These are phyloP conservation scores for Rotaria sp. DNA, from an alignment of 2,888 invertebrate species.

Conservation along the genomic window DNA sequence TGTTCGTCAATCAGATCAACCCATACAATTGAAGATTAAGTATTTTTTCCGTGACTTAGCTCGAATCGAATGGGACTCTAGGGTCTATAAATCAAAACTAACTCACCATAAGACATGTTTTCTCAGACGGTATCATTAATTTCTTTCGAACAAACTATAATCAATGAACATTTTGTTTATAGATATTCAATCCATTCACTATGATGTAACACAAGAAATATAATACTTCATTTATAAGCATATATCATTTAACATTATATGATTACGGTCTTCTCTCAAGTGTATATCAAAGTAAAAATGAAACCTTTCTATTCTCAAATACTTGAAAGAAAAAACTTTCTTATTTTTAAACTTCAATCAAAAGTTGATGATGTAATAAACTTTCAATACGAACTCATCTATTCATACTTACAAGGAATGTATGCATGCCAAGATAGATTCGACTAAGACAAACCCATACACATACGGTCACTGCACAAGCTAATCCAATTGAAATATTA, in stretches of 20 bases:
- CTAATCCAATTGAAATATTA: not conserved
- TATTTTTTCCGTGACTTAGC: too few species aligned
- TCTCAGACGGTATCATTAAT: too few species aligned
- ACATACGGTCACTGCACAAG: not conserved
- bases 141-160: not conserved
- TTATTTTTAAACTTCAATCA: not conserved
- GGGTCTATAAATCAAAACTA: too few species aligned
- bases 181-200: not conserved
- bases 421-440: slow-evolving; percentile 85
- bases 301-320: not conserved
- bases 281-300: not conserved
- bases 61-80: too few species aligned
- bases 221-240: not conserved
- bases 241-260: not conserved
- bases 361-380: not conserved
- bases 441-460: slow-evolving; percentile 62
- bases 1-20: too few species aligned
- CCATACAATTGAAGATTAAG: too few species aligned
- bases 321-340: not conserved
- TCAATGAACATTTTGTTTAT: not conserved
- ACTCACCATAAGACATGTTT: too few species aligned
- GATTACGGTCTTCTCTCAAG: not conserved
- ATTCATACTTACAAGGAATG: slow-evolving; percentile 57
- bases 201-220: not conserved
- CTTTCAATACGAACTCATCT: too few species aligned